Conservation (phyloP, 2,113 vertebrate species). For the Heptranchias perlo region DNA sequence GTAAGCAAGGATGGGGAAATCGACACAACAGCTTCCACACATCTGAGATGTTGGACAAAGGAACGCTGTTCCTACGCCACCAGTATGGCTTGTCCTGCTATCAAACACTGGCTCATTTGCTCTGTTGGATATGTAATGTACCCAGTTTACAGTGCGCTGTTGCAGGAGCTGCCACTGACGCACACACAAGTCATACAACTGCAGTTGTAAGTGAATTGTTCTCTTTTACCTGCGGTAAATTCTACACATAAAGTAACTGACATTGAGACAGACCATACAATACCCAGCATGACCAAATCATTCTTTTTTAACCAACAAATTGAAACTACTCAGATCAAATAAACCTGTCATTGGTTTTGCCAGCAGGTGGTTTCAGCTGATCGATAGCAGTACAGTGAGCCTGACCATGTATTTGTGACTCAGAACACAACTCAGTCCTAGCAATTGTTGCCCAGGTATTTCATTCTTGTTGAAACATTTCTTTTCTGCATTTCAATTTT, state of each 20-base stretch:
- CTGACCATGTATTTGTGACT: neutral
- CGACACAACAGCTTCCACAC: neutral
- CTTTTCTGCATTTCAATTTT: neutral
- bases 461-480: neutral
- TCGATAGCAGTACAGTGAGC: neutral
- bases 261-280: neutral
- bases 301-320: neutral
- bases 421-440: neutral
- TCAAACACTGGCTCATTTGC: neutral
- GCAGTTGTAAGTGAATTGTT: neutral
- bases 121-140: neutral
- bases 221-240: neutral
- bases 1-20: neutral
- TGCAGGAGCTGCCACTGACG: neutral
- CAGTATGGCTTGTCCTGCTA: neutral
- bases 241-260: neutral
- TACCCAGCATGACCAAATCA: neutral
- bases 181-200: neutral
- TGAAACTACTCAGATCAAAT: neutral
- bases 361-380: neutral
- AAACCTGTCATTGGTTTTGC: neutral
- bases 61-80: neutral
- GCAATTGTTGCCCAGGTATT: neutral
- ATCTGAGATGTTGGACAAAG: neutral
- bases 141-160: neutral